Evolutionary conservation across 2,797 vertebrate species (phyloP).

Genomic region (Poeciliopsis infans): DNA sequence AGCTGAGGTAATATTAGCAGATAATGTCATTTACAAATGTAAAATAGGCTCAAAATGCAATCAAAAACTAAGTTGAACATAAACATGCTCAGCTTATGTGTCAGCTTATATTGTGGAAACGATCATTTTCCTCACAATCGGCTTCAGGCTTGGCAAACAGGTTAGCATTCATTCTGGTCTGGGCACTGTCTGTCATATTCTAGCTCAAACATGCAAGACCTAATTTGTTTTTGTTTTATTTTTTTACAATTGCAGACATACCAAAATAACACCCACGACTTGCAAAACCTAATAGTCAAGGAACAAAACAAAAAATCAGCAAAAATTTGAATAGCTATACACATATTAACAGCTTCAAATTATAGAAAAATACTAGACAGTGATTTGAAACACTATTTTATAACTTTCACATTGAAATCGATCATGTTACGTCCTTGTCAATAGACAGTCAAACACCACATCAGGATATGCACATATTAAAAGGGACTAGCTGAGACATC

Average conservation of each 20-base stretch:
- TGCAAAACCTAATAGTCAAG: neutral
- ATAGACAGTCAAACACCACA: no score
- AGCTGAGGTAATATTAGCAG: neutral
- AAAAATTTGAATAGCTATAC: neutral
- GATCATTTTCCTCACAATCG: neutral
- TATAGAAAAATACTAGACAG: neutral
- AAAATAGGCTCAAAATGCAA: neutral
- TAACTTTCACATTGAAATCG: neutral
- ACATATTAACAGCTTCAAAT: neutral
- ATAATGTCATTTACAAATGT: neutral
- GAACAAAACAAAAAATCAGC: neutral
- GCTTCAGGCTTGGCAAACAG: neutral
- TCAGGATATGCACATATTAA: no score
- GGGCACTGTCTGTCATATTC: neutral
- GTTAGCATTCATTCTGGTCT: neutral
- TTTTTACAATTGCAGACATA: neutral
- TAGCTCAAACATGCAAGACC: neutral
- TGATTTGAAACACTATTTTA: neutral
- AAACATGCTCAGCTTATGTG: neutral
- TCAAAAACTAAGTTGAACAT: neutral
- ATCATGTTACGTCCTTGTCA: neutral
- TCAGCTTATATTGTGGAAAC: neutral
- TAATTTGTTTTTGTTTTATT: neutral
- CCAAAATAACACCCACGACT: neutral
- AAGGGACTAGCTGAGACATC: no score